These are phyloP conservation scores for Polia nebulosa DNA, from an alignment of 2,888 invertebrate genomes.

Conservation along the genomic window DNA sequence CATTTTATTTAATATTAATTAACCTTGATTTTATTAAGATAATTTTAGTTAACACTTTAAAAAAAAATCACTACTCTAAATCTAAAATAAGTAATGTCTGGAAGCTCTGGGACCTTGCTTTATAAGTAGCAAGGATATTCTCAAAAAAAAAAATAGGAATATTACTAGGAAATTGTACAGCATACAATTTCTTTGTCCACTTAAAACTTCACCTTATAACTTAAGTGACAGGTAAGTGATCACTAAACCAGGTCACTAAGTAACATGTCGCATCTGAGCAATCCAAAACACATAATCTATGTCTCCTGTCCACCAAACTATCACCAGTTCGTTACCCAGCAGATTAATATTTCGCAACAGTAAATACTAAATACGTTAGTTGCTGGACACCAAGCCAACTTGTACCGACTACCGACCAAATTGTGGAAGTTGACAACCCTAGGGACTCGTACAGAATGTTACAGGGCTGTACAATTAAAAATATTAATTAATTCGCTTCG, in stretches of 20 bases:
- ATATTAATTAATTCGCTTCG: constrained; percentile 63
- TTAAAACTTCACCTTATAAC: too few species aligned
- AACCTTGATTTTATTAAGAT: background rate
- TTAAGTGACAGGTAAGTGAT: too few species aligned
- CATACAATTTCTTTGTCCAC: too few species aligned
- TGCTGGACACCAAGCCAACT: constrained; percentile 84
- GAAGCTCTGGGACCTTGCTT: too few species aligned
- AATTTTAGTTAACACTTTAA: background rate
- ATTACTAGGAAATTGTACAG: too few species aligned
- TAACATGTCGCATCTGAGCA: constrained; percentile 64
- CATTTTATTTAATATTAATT: background rate
- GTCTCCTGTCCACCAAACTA: constrained; percentile 79
- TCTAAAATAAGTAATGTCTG: too few species aligned
- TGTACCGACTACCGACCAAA: constrained; percentile 78
- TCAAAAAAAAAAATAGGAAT: too few species aligned
- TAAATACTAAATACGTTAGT: constrained; percentile 91
- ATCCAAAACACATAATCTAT: constrained; percentile 69
- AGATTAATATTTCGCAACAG: constrained; percentile 89
- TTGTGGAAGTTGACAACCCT: constrained; percentile 88
- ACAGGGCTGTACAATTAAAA: constrained; percentile 72
- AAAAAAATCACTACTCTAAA: too few species aligned
- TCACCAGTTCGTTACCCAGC: constrained; percentile 83
- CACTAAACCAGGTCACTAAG: background rate
- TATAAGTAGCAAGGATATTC: too few species aligned
- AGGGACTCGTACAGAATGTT: constrained; percentile 70